Percentiles rank a stretch among this genome's conserved stretches.
Evolutionary conservation across 2,797 vertebrate species (phyloP).

Genomic region (Gallinago nigripennis): DNA sequence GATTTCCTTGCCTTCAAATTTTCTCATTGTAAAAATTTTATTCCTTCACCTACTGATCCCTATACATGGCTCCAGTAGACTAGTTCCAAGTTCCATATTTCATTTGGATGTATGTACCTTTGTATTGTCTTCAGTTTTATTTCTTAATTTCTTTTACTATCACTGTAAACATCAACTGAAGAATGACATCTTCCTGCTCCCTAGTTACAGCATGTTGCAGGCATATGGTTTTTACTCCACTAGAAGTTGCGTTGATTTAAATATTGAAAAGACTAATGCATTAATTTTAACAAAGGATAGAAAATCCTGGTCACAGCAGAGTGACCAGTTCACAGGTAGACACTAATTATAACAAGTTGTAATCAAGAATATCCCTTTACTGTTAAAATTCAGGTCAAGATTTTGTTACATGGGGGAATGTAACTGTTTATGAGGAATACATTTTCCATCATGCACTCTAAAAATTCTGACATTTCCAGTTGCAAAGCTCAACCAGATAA

Average conservation of each 20-base stretch:
- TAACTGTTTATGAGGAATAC: neutral
- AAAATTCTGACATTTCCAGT: neutral
- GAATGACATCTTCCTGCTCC: neutral
- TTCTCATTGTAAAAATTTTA: neutral
- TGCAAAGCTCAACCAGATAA: neutral
- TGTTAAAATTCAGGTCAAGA: neutral
- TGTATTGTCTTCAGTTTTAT: neutral
- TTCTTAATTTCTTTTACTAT: neutral
- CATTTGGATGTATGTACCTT: neutral
- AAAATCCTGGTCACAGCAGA: neutral
- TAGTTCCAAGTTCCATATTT: neutral
- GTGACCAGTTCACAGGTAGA: neutral
- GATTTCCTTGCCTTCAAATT: neutral
- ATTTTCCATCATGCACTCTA: neutral
- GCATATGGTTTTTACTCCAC: neutral
- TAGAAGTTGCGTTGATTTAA: neutral
- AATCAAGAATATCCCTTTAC: neutral
- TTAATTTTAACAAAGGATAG: neutral
- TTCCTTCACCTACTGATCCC: neutral
- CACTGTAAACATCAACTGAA: neutral
- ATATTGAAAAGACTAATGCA: neutral
- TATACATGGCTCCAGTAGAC: neutral
- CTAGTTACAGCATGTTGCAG: neutral
- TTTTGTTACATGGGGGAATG: neutral
- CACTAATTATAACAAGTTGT: neutral